Conservation (phyloP, 2,113 vertebrate species). For the Prionailurus viverrinus region DNA sequence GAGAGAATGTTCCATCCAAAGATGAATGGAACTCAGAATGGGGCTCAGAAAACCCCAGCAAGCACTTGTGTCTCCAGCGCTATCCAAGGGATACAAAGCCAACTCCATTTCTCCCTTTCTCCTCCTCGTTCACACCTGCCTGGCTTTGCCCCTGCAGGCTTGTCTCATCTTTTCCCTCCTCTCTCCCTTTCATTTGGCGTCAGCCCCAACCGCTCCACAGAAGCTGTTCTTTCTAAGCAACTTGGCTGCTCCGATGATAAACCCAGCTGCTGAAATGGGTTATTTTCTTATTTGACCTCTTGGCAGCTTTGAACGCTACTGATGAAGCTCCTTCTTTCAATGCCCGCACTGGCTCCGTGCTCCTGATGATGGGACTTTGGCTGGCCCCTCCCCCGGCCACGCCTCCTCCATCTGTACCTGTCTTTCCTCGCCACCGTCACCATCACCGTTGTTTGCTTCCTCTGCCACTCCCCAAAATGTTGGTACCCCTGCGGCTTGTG, state of each 20-base stretch:
- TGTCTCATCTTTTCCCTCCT: neutral
- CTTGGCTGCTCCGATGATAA: neutral
- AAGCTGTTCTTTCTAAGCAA: neutral
- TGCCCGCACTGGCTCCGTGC: fast-evolving
- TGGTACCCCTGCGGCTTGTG: neutral
- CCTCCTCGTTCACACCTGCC: fast-evolving
- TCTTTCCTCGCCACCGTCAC: too few relatives aligned
- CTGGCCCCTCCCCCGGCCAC: fast-evolving
- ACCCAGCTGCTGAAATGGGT: neutral
- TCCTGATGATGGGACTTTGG: too few relatives aligned
- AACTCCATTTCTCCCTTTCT: neutral
- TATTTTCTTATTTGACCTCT: neutral
- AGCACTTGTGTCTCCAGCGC: neutral
- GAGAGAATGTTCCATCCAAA: fast-evolving
- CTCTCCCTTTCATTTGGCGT: neutral
- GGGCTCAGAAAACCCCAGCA: neutral
- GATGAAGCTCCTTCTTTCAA: neutral
- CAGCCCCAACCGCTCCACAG: neutral
- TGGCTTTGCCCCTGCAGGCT: fast-evolving
- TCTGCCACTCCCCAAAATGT: neutral
- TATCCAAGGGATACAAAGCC: too few relatives aligned
- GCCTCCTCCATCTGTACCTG: too few relatives aligned
- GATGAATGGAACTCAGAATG: too few relatives aligned
- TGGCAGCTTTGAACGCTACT: neutral
- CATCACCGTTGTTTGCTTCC: too few relatives aligned